These are phyloP conservation scores for Camponotus fellah DNA, from an alignment of 2,888 invertebrate genomes.

Conservation along the genomic window DNA sequence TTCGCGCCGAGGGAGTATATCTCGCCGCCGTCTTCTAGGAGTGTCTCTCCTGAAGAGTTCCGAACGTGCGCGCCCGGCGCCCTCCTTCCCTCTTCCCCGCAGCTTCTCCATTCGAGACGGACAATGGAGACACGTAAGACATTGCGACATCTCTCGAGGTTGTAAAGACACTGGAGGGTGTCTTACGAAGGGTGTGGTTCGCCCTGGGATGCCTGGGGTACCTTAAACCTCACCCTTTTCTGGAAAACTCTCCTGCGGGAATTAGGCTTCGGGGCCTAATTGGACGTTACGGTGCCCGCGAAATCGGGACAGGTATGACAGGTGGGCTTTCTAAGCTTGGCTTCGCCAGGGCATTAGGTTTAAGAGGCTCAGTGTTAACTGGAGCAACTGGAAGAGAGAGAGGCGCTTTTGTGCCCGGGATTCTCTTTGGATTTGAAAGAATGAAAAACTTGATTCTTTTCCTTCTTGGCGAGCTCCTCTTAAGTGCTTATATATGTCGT, in stretches of 20 bases:
- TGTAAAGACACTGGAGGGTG: constrained; percentile 10
- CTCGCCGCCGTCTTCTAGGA: constrained; percentile 39
- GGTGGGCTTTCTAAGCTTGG: constrained; percentile 22
- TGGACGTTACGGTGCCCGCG: not conserved
- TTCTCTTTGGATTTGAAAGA: not conserved
- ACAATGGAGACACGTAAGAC: constrained; percentile 80
- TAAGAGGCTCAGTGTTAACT: constrained; percentile 21
- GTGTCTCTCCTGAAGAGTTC: not conserved
- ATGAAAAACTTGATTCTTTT: not conserved
- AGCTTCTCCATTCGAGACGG: constrained; percentile 51
- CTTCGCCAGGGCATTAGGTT: not conserved
- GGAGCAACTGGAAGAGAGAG: not conserved
- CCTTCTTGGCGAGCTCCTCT: not conserved
- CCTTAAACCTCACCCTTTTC: constrained; percentile 10
- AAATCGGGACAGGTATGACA: constrained; percentile 40
- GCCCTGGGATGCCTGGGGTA: not conserved
- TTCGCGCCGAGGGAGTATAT: constrained; percentile 65
- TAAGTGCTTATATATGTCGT: not conserved
- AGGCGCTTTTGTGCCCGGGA: constrained; percentile 1
- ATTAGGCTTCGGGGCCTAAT: constrained; percentile 28
- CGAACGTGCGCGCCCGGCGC: constrained; percentile 44
- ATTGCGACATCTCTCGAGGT: constrained; percentile 82
- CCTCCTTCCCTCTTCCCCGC: not conserved
- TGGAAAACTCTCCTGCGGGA: constrained; percentile 6
- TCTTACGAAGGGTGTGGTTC: not conserved